These are phyloP conservation scores for Agrochola litura DNA, from an alignment of 2,888 invertebrate genomes.

Conservation along the genomic window DNA sequence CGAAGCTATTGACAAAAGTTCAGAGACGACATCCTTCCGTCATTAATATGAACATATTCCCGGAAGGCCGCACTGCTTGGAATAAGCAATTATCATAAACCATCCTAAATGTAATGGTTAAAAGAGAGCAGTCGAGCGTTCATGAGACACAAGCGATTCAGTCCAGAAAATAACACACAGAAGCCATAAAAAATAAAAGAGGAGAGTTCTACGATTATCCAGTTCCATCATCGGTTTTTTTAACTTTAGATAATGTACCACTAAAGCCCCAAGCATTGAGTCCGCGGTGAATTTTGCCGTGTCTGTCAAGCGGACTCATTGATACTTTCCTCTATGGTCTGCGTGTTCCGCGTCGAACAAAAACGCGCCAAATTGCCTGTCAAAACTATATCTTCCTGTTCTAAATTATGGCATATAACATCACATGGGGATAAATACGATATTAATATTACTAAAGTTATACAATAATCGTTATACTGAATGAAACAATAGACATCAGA, in stretches of 20 bases:
- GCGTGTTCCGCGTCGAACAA: no score
- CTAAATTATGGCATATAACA: no score
- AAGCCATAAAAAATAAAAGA: no score
- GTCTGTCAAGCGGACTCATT: no score
- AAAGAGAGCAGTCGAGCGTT: conserved; percentile 12
- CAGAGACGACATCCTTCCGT: conserved; percentile 4
- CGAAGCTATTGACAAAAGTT: conserved; percentile 10
- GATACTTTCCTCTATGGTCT: no score
- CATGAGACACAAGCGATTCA: conserved; percentile 15
- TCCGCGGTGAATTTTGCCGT: no score
- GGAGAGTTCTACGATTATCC: no score
- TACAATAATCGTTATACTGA: background rate
- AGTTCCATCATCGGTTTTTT: no score
- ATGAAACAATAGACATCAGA: background rate
- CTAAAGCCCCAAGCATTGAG: no score
- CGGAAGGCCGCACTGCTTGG: conserved; percentile 15
- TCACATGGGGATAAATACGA: background rate
- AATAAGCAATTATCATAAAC: conserved; percentile 57
- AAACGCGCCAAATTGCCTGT: no score
- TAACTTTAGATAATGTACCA: no score
- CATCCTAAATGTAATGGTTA: conserved; percentile 45
- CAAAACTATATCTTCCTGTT: no score
- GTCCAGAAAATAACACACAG: background rate
- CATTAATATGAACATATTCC: conserved; percentile 8
- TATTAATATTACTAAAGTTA: background rate